Evolutionary conservation across 1,140 invertebrate genomes (phyloP).

Genomic region (Hylaeus anthracinus): DNA sequence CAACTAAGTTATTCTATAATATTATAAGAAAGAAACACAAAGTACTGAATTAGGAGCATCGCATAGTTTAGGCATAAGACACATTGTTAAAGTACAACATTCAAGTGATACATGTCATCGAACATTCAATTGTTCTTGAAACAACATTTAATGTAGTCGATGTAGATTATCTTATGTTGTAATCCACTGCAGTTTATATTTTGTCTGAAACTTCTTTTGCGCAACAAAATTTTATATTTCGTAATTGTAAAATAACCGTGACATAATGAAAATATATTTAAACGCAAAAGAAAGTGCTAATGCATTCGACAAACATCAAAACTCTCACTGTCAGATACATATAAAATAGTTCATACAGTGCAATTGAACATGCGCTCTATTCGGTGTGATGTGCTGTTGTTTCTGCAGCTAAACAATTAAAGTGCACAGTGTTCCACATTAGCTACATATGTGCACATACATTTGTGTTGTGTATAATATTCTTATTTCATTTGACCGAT

Average conservation of each 20-base stretch:
- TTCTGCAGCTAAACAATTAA: conserved; percentile 62
- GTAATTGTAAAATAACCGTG: conserved; percentile 33
- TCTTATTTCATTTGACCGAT: conserved; percentile 27
- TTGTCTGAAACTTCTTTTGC: background rate
- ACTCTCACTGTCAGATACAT: conserved; percentile 81
- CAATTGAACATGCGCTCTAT: conserved; percentile 77
- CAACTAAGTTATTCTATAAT: background rate
- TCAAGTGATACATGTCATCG: background rate
- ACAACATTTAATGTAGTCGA: background rate
- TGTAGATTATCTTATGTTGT: background rate
- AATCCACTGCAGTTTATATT: background rate
- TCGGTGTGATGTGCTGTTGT: conserved; percentile 67
- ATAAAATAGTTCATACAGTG: conserved; percentile 74
- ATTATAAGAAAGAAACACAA: background rate
- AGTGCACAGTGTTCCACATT: conserved; percentile 64
- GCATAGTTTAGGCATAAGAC: conserved; percentile 13
- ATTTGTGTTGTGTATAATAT: conserved; percentile 37
- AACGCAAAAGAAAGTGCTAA: conserved; percentile 75
- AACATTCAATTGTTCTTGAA: conserved; percentile 1
- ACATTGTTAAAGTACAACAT: conserved; percentile 22
- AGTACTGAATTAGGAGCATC: conserved; percentile 33
- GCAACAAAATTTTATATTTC: conserved; percentile 29
- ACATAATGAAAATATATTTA: conserved; percentile 60
- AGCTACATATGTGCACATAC: conserved; percentile 57
- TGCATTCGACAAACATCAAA: conserved; percentile 81